phyloP scores from a whole-genome alignment of 2,113 vertebrate genomes.

The Leucoraja erinaceus region DNA sequence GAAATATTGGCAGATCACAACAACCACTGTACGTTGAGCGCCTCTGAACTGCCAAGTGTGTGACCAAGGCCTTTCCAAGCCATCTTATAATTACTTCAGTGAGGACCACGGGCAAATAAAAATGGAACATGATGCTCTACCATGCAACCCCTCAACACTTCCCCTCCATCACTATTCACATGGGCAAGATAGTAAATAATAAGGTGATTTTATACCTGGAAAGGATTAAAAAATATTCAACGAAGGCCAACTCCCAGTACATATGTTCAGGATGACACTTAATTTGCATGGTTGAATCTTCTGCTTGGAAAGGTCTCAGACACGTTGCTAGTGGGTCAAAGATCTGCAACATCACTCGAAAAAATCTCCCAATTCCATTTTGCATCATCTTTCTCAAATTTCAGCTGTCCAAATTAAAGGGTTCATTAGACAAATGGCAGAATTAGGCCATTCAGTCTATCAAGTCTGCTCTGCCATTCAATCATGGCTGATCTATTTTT shows the following conservation, averaged over 20 bases:
- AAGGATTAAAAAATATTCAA: too few relatives aligned
- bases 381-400: background rate
- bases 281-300: background rate
- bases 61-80: background rate
- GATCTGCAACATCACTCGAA: background rate
- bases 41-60: background rate
- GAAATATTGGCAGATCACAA: background rate
- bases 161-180: too few relatives aligned
- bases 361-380: background rate
- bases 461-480: too few relatives aligned
- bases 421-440: too few relatives aligned
- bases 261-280: background rate
- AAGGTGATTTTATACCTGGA: too few relatives aligned
- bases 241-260: too few relatives aligned
- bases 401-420: background rate
- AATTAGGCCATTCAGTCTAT: too few relatives aligned
- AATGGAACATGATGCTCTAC: too few relatives aligned
- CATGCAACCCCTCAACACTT: too few relatives aligned
- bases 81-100: background rate
- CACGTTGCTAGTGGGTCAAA: background rate
- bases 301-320: background rate
- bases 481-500: too few relatives aligned
- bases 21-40: background rate
- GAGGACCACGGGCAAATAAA: background rate
- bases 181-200: too few relatives aligned